Evolutionary conservation across 30 jellyfish, hydroid and myxozoan genomes (phyloP).

Genomic region (Chironex yamaguchii): DNA sequence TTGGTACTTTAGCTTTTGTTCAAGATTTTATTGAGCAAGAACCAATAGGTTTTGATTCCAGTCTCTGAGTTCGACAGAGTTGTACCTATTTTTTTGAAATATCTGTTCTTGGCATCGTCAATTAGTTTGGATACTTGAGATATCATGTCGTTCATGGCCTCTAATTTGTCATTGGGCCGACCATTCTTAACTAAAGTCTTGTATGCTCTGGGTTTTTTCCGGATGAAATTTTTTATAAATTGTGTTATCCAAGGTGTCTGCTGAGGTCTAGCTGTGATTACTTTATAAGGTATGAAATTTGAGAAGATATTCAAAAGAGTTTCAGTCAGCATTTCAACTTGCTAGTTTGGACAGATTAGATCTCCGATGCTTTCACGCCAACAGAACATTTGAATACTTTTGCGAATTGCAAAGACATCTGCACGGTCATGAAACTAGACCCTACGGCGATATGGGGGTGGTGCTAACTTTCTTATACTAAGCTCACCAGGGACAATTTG

Average conservation of each 20-base stretch:
- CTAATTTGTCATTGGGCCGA: slow-evolving; percentile 31
- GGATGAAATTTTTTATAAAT: not conserved
- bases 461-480: slow-evolving; percentile 9
- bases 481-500: slow-evolving; percentile 6
- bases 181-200: slow-evolving; percentile 44
- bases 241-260: slow-evolving; percentile 66
- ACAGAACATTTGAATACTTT: slow-evolving; percentile 5
- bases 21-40: slow-evolving; percentile 10
- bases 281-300: slow-evolving; percentile 39
- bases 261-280: slow-evolving; percentile 14
- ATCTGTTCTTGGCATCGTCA: slow-evolving; percentile 21
- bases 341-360: slow-evolving; percentile 12
- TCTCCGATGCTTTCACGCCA: slow-evolving; percentile 7
- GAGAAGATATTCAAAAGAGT: slow-evolving; percentile 37
- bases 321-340: slow-evolving; percentile 42
- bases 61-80: slow-evolving; percentile 18
- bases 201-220: slow-evolving; percentile 38
- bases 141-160: slow-evolving; percentile 17
- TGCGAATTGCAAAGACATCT: slow-evolving; percentile 16
- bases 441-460: slow-evolving; percentile 40
- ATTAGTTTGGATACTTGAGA: not conserved
- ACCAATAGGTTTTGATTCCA: slow-evolving; percentile 42
- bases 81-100: slow-evolving; percentile 35
- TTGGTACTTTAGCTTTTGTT: slow-evolving; percentile 35
- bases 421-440: slow-evolving; percentile 26